Conservation (phyloP, 2,888 invertebrate genomes). For the Acanthococcus lagerstroemiae region DNA sequence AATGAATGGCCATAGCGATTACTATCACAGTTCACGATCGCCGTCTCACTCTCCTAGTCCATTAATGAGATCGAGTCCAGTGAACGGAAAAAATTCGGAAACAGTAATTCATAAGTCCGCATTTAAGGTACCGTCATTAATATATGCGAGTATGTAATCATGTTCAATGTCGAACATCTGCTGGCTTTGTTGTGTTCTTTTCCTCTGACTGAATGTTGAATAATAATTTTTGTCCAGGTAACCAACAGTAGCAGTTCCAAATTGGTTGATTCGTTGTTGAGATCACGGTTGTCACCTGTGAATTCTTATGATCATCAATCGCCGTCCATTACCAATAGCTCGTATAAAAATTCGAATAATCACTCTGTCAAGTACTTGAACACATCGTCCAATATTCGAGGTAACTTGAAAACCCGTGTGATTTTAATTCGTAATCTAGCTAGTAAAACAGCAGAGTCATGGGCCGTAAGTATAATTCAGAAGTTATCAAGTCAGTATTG, state of each 20-base stretch:
- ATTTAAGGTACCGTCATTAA: conserved; percentile 25
- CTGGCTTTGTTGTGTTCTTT: no score
- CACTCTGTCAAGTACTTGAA: conserved; percentile 16
- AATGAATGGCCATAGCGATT: not conserved
- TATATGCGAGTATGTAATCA: no score
- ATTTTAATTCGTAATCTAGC: not conserved
- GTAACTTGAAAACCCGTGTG: not conserved
- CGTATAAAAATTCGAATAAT: conserved; percentile 21
- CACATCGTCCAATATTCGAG: conserved; percentile 19
- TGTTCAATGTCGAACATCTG: not conserved
- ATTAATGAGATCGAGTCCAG: conserved; percentile 11
- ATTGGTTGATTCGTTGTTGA: conserved; percentile 11
- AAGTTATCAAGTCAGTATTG: no score
- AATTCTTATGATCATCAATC: conserved; percentile 6
- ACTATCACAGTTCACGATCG: conserved; percentile 10
- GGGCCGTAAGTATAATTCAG: no score
- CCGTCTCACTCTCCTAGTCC: conserved; percentile 33
- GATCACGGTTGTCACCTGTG: conserved; percentile 17
- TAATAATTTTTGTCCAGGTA: conserved; percentile 8
- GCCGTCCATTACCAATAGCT: not conserved
- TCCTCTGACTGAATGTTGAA: no score
- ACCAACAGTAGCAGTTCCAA: conserved; percentile 12
- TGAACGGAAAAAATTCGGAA: conserved; percentile 15
- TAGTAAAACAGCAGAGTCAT: not conserved
- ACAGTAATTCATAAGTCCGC: conserved; percentile 25